These are phyloP conservation scores for Loripinus fragilis DNA, from an alignment of 2,888 invertebrate genomes.

Conservation along the genomic window DNA sequence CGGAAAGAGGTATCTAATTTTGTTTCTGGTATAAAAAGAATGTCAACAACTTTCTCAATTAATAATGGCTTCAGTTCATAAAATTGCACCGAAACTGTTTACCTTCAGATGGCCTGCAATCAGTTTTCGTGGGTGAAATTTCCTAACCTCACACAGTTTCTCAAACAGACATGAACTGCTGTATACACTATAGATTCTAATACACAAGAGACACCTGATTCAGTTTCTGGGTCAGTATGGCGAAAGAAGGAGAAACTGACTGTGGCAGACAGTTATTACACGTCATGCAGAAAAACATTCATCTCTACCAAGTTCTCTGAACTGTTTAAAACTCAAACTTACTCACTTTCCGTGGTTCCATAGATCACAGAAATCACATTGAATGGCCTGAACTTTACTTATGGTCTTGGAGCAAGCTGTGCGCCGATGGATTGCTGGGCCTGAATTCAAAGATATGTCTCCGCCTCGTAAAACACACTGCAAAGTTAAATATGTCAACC, in stretches of 20 bases:
- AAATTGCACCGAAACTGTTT: conserved; percentile 31
- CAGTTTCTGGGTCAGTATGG: not conserved
- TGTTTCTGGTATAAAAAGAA: conserved; percentile 31
- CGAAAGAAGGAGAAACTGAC: not conserved
- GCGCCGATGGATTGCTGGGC: not conserved
- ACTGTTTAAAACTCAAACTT: not conserved
- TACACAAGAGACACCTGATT: too few species aligned
- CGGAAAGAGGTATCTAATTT: conserved; percentile 24
- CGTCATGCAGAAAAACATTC: not conserved
- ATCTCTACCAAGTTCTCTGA: not conserved
- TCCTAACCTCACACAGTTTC: conserved; percentile 1
- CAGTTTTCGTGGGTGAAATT: conserved; percentile 24
- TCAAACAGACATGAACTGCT: not conserved
- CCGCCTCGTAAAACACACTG: conserved; percentile 1
- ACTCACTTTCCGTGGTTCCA: not conserved
- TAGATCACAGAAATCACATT: not conserved
- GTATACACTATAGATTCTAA: not conserved
- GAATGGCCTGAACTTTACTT: not conserved
- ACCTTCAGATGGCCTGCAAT: conserved; percentile 25
- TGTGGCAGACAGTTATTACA: not conserved
- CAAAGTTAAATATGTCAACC: not conserved
- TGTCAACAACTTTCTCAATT: conserved; percentile 22
- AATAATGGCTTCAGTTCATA: conserved; percentile 14
- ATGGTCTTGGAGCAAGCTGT: not conserved
- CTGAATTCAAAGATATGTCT: not conserved